phyloP scores from a whole-genome alignment of 2,888 invertebrate genomes.

The Sesia bembeciformis region DNA sequence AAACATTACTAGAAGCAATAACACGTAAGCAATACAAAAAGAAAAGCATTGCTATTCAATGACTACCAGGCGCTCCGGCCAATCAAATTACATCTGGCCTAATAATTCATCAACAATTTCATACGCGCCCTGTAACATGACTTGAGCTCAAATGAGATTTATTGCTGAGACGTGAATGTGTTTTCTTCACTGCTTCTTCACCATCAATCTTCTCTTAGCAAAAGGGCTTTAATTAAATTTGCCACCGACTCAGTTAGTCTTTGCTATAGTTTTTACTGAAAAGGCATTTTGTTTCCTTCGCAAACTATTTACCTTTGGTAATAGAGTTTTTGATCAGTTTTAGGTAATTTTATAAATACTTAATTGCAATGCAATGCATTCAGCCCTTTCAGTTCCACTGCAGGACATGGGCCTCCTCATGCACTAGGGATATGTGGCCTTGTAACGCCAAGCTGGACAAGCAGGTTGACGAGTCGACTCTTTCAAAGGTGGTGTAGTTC shows the following conservation, averaged over 20 bases:
- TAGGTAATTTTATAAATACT: no score
- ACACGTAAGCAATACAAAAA: no score
- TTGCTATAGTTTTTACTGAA: neutral
- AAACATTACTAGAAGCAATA: no score
- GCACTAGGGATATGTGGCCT: no score
- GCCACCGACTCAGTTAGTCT: slow-evolving; percentile 15
- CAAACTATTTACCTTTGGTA: no score
- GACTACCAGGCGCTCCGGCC: neutral
- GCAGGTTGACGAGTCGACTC: no score
- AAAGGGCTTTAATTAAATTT: slow-evolving; percentile 44
- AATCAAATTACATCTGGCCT: neutral
- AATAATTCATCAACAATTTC: neutral
- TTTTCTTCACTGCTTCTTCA: slow-evolving; percentile 15
- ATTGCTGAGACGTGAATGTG: slow-evolving; percentile 22
- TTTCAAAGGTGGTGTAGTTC: no score
- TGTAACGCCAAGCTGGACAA: no score
- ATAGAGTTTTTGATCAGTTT: no score
- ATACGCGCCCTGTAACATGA: neutral
- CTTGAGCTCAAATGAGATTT: slow-evolving; percentile 15
- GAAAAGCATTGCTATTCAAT: neutral
- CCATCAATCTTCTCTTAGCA: slow-evolving; percentile 30
- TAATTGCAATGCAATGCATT: no score
- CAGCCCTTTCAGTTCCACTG: no score
- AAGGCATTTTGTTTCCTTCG: neutral
- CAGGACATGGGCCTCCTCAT: no score